Evolutionary conservation across 1,140 invertebrate genomes (phyloP).

Genomic region (Homalodisca vitripennis): DNA sequence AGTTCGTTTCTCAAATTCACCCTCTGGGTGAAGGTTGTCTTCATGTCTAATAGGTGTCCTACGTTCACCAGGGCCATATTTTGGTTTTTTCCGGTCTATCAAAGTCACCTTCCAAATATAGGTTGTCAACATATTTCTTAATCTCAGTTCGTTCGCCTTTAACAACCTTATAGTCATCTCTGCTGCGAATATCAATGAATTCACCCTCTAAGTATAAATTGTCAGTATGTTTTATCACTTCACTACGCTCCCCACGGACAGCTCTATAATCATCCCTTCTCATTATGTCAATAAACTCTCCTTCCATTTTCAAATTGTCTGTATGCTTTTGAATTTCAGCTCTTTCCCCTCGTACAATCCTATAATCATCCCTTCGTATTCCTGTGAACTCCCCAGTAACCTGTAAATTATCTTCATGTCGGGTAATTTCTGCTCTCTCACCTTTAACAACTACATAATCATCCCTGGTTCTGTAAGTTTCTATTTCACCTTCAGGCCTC

Average conservation of each 20-base stretch:
- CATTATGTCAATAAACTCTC: conserved; percentile 54
- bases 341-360: conserved; percentile 51
- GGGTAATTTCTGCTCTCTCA: conserved; percentile 59
- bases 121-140: conserved; percentile 61
- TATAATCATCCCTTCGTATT: conserved; percentile 48
- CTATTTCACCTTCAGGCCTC: conserved; percentile 57
- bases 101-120: conserved; percentile 62
- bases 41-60: conserved; percentile 47
- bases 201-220: conserved; percentile 64
- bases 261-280: conserved; percentile 43
- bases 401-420: conserved; percentile 59
- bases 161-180: conserved; percentile 47
- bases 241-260: conserved; percentile 35
- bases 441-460: conserved; percentile 48
- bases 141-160: conserved; percentile 56
- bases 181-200: conserved; percentile 48
- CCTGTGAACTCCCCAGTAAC: conserved; percentile 62
- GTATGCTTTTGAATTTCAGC: conserved; percentile 57
- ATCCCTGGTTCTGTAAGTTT: conserved; percentile 41
- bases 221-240: conserved; percentile 48
- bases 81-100: conserved; percentile 45
- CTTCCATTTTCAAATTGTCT: conserved; percentile 63
- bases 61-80: conserved; percentile 47
- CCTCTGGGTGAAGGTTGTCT: conserved; percentile 54
- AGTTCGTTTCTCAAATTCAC: conserved; percentile 48